Base-by-base conservation (phyloP, 1,140 invertebrate genomes). In the Andrena cerasifolii region DNA sequence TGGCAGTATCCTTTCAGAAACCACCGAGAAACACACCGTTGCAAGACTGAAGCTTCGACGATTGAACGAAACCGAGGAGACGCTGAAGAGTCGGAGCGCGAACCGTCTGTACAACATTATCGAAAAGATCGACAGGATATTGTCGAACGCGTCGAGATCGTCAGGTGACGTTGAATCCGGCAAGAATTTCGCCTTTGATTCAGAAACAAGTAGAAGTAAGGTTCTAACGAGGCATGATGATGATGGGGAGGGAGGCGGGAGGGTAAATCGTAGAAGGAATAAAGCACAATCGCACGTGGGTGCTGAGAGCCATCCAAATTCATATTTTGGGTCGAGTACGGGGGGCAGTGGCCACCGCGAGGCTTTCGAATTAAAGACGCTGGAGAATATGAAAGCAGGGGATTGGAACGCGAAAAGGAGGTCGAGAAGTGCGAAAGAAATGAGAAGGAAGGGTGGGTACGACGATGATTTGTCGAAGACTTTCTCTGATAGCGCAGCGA, bases 101-200 rank as follows among this genome's bases (percentile, higher is more conserved):
- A 87, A 71, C 49, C 85, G 88, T 63, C 82, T 93, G 26, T 90
- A 88, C 8, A 89, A 81, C 33, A 92, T 93, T 5, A 92, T 93
- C 26, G 90, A 92, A 51, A 93, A 92, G 36, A 92, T 93, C 18
- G 92, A 93, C 43, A 83, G 82, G 24, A 92, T 93, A 31, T 68
- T 93, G 10, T 89, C 87, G 28, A 91, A 91, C 49, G 88, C 82
- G 1, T 87, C 91, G 0, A 90, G 85, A 66, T 87, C 87, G 2
- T 71, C 87, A 0, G 84, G 83, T 14, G 90, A 91, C 62, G 40
- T 89, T n/a, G 89, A 91, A 54, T 83, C 85, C 1, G 84, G 79
- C 1, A 54, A 28, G 7, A 59, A 51, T 14, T 28, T 49, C 14
- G 0, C 18, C 6, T 21, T 24, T 47, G n/a, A n/a, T 21, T 14